Conservation (phyloP, 2,888 invertebrate species). For the Brachyptera putata region DNA sequence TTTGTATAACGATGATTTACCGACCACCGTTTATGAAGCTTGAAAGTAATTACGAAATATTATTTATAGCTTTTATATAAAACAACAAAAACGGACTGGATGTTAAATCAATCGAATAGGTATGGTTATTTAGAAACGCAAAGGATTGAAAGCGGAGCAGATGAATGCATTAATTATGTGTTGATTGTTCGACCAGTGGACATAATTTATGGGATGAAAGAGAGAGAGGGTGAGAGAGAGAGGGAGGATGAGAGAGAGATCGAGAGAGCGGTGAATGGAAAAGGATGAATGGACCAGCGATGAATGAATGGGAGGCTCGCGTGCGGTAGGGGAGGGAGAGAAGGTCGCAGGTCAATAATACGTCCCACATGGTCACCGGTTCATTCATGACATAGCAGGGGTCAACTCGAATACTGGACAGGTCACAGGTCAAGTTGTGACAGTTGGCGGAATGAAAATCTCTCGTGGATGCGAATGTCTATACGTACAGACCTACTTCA, state of each 20-base stretch:
- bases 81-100: not conserved
- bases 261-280: not conserved
- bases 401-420: not conserved
- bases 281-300: not conserved
- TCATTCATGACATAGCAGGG: constrained; percentile 10
- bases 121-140: not conserved
- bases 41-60: constrained; percentile 4
- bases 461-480: too few species aligned
- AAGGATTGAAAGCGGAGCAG: not conserved
- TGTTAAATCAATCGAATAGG: constrained; percentile 8
- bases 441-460: not conserved
- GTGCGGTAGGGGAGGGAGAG: not conserved
- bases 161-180: constrained; percentile 7
- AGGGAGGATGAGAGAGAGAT: not conserved
- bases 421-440: constrained; percentile 1
- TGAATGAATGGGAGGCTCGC: not conserved
- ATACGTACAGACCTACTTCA: too few species aligned
- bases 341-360: constrained; percentile 9
- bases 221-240: not conserved
- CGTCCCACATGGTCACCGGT: constrained; percentile 4
- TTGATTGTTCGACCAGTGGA: not conserved
- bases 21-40: constrained; percentile 3
- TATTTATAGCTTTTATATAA: constrained; percentile 11
- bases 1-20: not conserved
- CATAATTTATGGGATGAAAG: not conserved